phyloP scores from a whole-genome alignment of 2,797 vertebrate species.

The Bradypodion ventrale region DNA sequence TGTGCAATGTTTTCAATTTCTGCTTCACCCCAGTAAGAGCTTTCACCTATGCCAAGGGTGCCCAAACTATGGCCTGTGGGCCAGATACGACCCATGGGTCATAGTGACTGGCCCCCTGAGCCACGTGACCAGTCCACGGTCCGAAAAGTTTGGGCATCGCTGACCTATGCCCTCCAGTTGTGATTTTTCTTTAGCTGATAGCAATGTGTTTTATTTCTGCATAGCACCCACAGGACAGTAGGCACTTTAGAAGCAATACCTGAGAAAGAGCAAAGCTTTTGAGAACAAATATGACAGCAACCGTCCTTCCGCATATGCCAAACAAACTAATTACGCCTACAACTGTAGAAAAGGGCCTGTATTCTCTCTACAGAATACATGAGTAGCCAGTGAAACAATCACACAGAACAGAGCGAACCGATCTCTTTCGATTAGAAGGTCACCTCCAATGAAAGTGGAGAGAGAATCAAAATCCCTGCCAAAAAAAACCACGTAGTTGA shows the following conservation, averaged over 20 bases:
- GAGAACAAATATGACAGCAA: too few species aligned
- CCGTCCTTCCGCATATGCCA: too few species aligned
- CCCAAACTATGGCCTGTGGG: too few species aligned
- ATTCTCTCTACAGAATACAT: background rate
- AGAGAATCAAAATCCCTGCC: constrained; percentile 26
- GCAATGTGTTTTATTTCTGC: background rate
- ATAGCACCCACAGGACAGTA: background rate
- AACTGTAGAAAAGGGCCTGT: background rate
- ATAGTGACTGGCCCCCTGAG: too few species aligned
- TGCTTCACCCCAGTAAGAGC: too few species aligned
- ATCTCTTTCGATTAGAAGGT: background rate
- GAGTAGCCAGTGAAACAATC: background rate
- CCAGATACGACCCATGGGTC: too few species aligned
- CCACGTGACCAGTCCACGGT: too few species aligned
- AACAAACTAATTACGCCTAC: too few species aligned
- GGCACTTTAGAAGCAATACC: background rate
- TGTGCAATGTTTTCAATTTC: too few species aligned
- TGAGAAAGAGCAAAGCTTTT: background rate
- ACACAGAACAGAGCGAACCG: accelerated
- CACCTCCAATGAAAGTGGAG: background rate
- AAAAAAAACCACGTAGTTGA: constrained; percentile 14
- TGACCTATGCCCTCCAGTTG: too few species aligned
- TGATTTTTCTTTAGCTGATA: background rate
- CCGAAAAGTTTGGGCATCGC: too few species aligned
- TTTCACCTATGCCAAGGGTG: too few species aligned